Base-by-base conservation (phyloP, 2,888 invertebrate genomes). In the Merodon equestris region DNA sequence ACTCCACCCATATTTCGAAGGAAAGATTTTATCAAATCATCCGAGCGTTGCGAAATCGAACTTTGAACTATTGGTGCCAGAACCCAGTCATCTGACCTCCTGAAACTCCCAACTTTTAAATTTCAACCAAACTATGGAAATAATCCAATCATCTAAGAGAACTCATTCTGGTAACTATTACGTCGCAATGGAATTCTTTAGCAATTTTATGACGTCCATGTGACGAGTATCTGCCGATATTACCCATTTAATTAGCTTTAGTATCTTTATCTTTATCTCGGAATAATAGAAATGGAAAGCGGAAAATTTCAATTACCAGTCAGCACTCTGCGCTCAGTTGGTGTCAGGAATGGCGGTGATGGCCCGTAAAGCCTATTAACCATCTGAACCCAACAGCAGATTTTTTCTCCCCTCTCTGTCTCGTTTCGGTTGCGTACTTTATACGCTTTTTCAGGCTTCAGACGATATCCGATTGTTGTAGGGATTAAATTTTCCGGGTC, bases 211-310 rank as follows among this genome's bases (percentile, higher is more conserved):
- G 51, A 40, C 19, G 47, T 40, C 60, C 40, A 60, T 60, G 38
- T 47, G n/a, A n/a, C n/a, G n/a, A n/a, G n/a, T 47, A 53, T 38
- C 54, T 48, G 61, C 61, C 61, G 61, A 71, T 56, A 56, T 71
- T 61, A 71, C 54, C 71, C 61, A 56, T 63, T 71, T 63, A 71
- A 71, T 71, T 71, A 70, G 40, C 61, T 27, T 36, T 12, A 56
- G 54, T 61, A 34, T 63, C 56, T 56, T 71, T 61, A 34, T 63
- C 56, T 56, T 71, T 61, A 71, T 56, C 19, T 54, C 14, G 14
- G 56, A 71, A 63, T 58, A 42, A 68, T 68, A 42, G 27, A 53
- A 60, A 60, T 14, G 18, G 50, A 51, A 60, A 51, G 53, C 44
- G 56, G 54, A 48, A 56, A 63, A 63, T 56, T 63, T 63, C 61